phyloP scores from a whole-genome alignment of 2,797 vertebrate genomes.

The Sebastes minor region DNA sequence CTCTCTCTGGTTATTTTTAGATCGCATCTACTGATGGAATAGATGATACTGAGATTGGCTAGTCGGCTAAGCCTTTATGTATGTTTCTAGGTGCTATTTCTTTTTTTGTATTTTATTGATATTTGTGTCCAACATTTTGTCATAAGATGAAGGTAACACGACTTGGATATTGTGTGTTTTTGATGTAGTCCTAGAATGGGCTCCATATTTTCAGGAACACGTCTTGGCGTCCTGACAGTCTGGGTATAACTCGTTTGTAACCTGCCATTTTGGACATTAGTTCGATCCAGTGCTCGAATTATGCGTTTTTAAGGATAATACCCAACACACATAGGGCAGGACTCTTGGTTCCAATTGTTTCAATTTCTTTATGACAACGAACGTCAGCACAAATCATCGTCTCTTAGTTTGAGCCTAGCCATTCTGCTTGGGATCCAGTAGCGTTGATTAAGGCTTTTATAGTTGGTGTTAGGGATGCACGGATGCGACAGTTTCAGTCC shows the following conservation, averaged over 20 bases:
- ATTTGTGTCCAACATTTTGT: not conserved
- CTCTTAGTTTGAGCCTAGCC: no score
- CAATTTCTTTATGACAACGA: not conserved
- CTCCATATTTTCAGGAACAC: not conserved
- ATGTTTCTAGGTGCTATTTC: not conserved
- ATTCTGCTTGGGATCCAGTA: no score
- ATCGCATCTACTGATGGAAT: conserved; percentile 24
- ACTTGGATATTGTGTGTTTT: not conserved
- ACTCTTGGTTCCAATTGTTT: not conserved
- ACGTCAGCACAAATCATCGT: no score
- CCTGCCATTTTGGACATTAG: not conserved
- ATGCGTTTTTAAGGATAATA: not conserved
- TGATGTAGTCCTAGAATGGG: not conserved
- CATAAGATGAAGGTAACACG: not conserved
- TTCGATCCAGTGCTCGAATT: not conserved
- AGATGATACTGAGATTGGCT: conserved; percentile 10
- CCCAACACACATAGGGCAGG: not conserved
- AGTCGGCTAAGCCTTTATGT: not conserved
- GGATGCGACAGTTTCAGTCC: no score
- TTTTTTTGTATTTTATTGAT: not conserved
- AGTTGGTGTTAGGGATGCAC: no score
- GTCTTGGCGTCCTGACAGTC: not conserved
- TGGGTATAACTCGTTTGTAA: not conserved
- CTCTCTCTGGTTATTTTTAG: conserved; percentile 27
- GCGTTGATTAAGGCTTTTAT: no score